Evolutionary conservation across 2,113 vertebrate genomes (phyloP).

Genomic region (Tonatia bakeri): DNA sequence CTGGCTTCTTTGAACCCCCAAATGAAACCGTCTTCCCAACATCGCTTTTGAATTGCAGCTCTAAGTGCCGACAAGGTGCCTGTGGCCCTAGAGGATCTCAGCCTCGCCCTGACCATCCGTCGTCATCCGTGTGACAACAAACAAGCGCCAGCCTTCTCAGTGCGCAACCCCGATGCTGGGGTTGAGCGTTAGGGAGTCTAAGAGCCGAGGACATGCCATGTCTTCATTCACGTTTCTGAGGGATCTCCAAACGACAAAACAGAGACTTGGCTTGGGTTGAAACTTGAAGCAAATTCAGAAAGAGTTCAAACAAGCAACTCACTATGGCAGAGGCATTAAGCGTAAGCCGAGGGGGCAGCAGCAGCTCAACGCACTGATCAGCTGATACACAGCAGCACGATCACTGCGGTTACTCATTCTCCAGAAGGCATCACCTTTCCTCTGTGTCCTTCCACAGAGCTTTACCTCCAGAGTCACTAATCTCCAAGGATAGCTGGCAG

Average conservation of each 20-base stretch:
- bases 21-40: not conserved
- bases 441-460: not conserved
- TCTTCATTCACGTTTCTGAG: not conserved
- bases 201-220: not conserved
- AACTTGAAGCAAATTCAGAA: constrained; percentile 29
- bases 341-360: constrained; percentile 25
- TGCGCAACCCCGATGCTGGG: not conserved
- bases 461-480: constrained; percentile 13
- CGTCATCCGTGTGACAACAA: not conserved
- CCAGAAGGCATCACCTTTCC: constrained; percentile 1
- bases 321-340: constrained; percentile 15
- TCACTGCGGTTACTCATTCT: not conserved
- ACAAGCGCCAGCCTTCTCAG: not conserved
- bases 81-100: not conserved
- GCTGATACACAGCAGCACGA: not conserved
- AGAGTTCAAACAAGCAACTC: constrained; percentile 52
- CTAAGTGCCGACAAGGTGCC: not conserved
- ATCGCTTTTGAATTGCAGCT: not conserved
- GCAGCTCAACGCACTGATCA: constrained; percentile 51
- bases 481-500: not conserved
- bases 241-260: not conserved
- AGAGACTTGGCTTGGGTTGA: not conserved
- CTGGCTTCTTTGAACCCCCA: constrained; percentile 42
- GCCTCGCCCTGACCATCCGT: not conserved
- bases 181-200: not conserved